Evolutionary conservation across 2,797 vertebrate genomes (phyloP).

Genomic region (Eutrigla gurnardus): DNA sequence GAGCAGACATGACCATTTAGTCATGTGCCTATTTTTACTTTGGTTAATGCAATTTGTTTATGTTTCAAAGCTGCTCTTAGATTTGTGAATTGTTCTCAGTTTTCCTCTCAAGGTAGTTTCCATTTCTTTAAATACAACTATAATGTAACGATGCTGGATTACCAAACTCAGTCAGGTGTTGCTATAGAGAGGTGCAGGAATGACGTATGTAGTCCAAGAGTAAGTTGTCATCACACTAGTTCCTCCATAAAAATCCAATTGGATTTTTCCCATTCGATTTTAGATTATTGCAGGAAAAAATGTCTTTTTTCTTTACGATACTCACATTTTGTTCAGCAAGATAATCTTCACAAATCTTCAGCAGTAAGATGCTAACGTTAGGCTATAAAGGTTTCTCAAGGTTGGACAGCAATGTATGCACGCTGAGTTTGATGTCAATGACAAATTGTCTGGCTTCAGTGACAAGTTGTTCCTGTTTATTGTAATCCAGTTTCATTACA

Average conservation of each 20-base stretch:
- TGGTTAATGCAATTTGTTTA: too few species aligned
- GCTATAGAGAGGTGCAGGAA: neutral
- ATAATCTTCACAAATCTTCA: neutral
- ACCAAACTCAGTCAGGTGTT: neutral
- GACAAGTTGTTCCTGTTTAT: neutral
- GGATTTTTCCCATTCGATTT: neutral
- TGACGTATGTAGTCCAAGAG: neutral
- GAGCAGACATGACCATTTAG: too few species aligned
- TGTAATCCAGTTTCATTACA: constrained; percentile 1
- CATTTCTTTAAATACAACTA: neutral
- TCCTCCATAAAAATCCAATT: neutral
- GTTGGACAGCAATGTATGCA: neutral
- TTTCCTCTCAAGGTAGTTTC: too few species aligned
- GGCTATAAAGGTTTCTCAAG: neutral
- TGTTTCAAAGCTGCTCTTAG: too few species aligned
- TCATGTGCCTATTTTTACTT: too few species aligned
- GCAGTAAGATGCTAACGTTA: neutral
- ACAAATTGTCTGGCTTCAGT: neutral
- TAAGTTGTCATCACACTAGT: neutral
- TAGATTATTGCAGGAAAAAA: too few species aligned
- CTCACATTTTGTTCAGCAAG: too few species aligned
- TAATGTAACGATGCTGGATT: constrained; percentile 2
- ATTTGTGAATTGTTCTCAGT: too few species aligned
- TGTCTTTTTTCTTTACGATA: too few species aligned
- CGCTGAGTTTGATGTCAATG: neutral